A percentile compares a stretch with the other conserved stretches of the same genome.
These are phyloP conservation scores for Rhizomys pruinosus DNA, from an alignment of 2,113 vertebrate species.

Conservation along the genomic window DNA sequence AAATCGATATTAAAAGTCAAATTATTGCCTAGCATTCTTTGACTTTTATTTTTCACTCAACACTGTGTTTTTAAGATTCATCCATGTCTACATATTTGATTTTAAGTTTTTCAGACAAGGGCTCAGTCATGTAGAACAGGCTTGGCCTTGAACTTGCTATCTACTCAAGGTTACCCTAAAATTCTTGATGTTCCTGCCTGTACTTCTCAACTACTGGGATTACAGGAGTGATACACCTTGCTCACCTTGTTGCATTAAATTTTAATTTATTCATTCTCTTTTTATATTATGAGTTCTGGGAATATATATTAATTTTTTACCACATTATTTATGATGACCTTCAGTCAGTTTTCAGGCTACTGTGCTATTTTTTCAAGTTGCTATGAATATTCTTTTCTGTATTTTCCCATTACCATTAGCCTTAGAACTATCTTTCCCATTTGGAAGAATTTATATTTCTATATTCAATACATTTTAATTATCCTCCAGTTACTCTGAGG, in stretches of 20 bases:
- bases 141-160: neutral
- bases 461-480: conserved; percentile 22
- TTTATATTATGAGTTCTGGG: conserved; percentile 30
- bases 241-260: neutral
- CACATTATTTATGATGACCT: neutral
- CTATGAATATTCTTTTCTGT: conserved; percentile 20
- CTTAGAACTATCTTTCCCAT: neutral
- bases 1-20: conserved; percentile 21
- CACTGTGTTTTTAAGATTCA: conserved; percentile 2
- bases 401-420: conserved; percentile 12
- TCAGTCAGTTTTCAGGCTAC: neutral
- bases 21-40: neutral
- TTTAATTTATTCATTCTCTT: neutral
- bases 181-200: neutral
- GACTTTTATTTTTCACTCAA: conserved; percentile 30
- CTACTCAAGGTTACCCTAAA: neutral
- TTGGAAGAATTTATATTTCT: conserved; percentile 14
- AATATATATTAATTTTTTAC: neutral
- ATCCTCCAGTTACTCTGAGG: conserved; percentile 30
- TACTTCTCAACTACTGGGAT: too few relatives aligned
- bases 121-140: neutral
- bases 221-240: too few relatives aligned
- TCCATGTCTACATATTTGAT: neutral
- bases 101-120: neutral
- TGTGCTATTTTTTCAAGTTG: neutral